phyloP scores from a whole-genome alignment of 1,140 invertebrate species.

The Drosophila guanche region DNA sequence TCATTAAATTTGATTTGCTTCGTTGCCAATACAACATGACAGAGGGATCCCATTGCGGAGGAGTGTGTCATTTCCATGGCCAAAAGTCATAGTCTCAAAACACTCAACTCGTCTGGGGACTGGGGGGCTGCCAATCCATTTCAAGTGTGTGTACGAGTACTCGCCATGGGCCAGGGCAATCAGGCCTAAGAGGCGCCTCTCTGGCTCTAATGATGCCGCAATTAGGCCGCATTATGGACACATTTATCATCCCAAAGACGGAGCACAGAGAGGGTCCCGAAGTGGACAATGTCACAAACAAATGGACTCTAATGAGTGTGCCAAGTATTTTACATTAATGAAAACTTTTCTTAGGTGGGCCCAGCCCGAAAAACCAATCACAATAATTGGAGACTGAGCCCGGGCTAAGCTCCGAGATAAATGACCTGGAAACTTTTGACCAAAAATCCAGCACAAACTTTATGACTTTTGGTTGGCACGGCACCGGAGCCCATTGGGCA shows the following conservation, averaged over 20 bases:
- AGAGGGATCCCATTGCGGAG: background rate
- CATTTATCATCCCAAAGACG: slow-evolving; percentile 60
- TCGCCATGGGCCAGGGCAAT: slow-evolving; percentile 27
- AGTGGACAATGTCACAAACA: slow-evolving; percentile 48
- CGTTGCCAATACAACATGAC: slow-evolving; percentile 54
- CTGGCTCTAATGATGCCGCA: slow-evolving; percentile 63
- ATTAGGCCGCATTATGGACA: slow-evolving; percentile 73
- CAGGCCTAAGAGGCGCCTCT: slow-evolving; percentile 45
- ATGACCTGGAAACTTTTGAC: slow-evolving; percentile 42
- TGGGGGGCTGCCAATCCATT: slow-evolving; percentile 21
- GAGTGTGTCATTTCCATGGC: slow-evolving; percentile 8
- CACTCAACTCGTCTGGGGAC: slow-evolving; percentile 15
- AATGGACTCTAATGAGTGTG: slow-evolving; percentile 47
- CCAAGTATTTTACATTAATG: slow-evolving; percentile 53
- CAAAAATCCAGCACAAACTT: slow-evolving; percentile 32
- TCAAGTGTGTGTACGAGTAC: slow-evolving; percentile 14
- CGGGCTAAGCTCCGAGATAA: slow-evolving; percentile 34
- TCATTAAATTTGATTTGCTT: slow-evolving; percentile 81
- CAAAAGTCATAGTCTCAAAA: slow-evolving; percentile 27
- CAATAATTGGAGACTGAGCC: slow-evolving; percentile 36
- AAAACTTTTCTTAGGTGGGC: slow-evolving; percentile 23
- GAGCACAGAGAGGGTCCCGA: background rate
- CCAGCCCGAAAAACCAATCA: slow-evolving; percentile 26
- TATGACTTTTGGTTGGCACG: slow-evolving; percentile 32
- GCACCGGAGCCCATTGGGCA: slow-evolving; percentile 5